Percentiles rank a stretch among this genome's conserved stretches.
These are phyloP conservation scores for Lycocorax pyrrhopterus DNA, from an alignment of 2,113 vertebrate species.

Conservation along the genomic window DNA sequence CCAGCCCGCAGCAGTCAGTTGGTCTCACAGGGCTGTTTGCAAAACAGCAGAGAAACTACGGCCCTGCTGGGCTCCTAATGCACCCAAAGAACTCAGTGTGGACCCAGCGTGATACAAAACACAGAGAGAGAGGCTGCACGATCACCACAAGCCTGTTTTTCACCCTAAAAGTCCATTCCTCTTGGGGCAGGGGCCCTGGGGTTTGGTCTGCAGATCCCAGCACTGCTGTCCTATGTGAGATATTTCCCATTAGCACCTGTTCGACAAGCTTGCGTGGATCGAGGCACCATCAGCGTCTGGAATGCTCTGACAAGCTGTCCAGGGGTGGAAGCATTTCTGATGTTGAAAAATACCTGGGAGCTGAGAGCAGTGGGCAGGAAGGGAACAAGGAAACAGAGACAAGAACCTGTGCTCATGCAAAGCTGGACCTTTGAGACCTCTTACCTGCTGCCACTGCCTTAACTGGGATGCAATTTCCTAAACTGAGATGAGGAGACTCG, in stretches of 20 bases:
- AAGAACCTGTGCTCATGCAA: fast-evolving
- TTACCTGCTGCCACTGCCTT: neutral
- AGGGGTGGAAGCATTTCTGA: neutral
- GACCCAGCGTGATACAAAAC: fast-evolving
- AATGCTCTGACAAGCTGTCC: neutral
- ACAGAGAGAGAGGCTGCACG: neutral
- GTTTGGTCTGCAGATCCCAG: neutral
- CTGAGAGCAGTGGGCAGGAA: neutral
- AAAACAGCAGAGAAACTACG: neutral
- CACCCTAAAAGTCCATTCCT: neutral
- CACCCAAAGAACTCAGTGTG: neutral
- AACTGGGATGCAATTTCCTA: neutral
- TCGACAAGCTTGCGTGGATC: neutral
- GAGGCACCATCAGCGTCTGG: neutral
- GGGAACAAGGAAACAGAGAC: neutral
- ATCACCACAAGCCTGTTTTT: neutral
- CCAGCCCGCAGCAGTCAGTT: neutral
- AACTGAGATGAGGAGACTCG: neutral
- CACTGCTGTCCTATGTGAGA: neutral
- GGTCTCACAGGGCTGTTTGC: neutral
- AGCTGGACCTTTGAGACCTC: neutral
- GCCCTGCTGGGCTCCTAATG: neutral
- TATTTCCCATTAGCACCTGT: neutral
- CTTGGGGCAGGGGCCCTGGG: neutral
- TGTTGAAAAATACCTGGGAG: neutral